These are phyloP conservation scores for Platycercus adscitus DNA, from an alignment of 2,113 vertebrate species.

Conservation along the genomic window DNA sequence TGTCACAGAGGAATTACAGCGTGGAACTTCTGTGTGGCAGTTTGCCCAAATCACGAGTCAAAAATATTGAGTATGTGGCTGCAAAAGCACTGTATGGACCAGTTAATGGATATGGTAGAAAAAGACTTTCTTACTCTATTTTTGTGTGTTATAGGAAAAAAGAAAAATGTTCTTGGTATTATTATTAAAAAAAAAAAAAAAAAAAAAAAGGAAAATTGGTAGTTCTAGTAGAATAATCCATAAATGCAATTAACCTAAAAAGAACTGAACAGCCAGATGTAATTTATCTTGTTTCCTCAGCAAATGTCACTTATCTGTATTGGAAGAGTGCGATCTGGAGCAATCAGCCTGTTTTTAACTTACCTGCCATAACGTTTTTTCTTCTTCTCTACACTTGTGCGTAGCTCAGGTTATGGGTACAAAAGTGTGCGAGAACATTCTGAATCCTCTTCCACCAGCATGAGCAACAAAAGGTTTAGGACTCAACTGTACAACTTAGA, in stretches of 20 bases:
- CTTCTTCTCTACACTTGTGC: not conserved
- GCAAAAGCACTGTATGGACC: not conserved
- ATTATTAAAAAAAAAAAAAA: not conserved
- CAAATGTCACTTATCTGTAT: not conserved
- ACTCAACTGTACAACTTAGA: not conserved
- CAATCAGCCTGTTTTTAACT: not conserved
- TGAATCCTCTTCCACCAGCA: constrained; percentile 4
- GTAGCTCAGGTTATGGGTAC: not conserved
- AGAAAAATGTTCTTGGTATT: not conserved
- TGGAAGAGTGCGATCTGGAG: not conserved
- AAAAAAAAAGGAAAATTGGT: not conserved
- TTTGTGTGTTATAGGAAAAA: not conserved
- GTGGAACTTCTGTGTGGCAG: not conserved
- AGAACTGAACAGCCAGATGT: not conserved
- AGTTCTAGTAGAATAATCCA: not conserved
- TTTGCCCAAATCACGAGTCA: not conserved
- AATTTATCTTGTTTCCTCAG: not conserved
- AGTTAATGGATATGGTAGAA: not conserved
- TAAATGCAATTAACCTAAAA: not conserved
- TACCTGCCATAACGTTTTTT: constrained; percentile 43
- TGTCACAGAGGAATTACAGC: not conserved
- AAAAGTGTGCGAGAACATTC: not conserved
- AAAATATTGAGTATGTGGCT: not conserved
- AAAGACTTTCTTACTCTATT: not conserved
- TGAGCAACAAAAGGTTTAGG: not conserved